Percentiles rank a stretch among this genome's conserved stretches.
Evolutionary conservation across 2,113 vertebrate species (phyloP).

Genomic region (Athene cunicularia): DNA sequence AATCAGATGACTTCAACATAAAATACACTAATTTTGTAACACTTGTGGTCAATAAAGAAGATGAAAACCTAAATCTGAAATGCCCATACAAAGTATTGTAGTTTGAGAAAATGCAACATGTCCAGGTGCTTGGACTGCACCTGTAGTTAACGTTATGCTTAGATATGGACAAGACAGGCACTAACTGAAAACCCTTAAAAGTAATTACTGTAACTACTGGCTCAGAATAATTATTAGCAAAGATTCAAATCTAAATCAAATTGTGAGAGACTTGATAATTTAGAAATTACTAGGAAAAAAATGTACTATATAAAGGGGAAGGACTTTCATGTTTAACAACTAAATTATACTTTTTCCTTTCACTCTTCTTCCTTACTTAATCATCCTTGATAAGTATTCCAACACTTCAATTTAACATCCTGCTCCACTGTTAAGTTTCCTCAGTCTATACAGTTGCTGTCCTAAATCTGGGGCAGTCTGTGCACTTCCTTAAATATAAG

Average conservation of each 20-base stretch:
- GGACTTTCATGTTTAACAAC: neutral
- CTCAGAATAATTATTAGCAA: neutral
- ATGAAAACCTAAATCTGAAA: neutral
- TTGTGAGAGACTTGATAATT: neutral
- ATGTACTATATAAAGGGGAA: neutral
- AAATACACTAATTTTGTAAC: neutral
- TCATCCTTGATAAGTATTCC: neutral
- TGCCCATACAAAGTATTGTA: neutral
- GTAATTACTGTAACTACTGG: neutral
- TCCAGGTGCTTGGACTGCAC: neutral
- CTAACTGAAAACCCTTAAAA: neutral
- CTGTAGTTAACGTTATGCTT: neutral
- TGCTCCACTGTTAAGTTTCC: neutral
- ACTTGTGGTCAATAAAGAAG: neutral
- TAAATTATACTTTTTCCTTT: neutral
- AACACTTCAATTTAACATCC: neutral
- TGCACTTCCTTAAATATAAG: rapidly evolving
- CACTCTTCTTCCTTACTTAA: neutral
- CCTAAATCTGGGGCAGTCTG: neutral
- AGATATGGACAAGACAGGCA: neutral
- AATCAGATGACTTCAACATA: neutral
- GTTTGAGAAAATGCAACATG: neutral
- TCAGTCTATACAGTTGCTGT: neutral
- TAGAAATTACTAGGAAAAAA: neutral
- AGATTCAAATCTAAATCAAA: neutral